phyloP scores from a whole-genome alignment of 2,113 vertebrate species.

The Charadrius vociferus region DNA sequence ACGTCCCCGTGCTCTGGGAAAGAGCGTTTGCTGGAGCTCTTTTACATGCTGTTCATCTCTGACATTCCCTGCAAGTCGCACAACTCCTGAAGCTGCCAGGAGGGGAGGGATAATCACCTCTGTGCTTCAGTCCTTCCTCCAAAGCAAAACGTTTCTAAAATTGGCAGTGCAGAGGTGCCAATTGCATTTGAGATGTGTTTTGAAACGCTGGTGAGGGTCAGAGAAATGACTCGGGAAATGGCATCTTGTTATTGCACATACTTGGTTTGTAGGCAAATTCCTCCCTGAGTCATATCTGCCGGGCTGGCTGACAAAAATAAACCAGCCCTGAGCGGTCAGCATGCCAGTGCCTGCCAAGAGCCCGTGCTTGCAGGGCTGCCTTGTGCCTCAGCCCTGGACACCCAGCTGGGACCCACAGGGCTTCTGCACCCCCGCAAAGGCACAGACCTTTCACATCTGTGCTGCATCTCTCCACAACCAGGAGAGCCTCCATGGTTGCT shows the following conservation, averaged over 20 bases:
- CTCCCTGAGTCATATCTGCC: not conserved
- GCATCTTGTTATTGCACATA: not conserved
- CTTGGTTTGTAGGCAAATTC: not conserved
- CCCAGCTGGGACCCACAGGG: not conserved
- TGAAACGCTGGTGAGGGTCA: slow-evolving; percentile 16
- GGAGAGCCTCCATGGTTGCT: not conserved
- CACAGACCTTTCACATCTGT: not conserved
- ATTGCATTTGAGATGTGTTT: not conserved
- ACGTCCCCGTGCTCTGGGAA: not conserved
- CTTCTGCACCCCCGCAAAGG: accelerated
- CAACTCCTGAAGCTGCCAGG: slow-evolving; percentile 12
- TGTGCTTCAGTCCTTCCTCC: slow-evolving; percentile 20
- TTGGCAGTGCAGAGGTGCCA: not conserved
- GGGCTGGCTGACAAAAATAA: not conserved
- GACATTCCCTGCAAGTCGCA: slow-evolving; percentile 2
- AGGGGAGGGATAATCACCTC: slow-evolving; percentile 43
- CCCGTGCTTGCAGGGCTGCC: not conserved
- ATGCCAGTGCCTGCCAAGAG: not conserved
- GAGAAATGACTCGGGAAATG: slow-evolving; percentile 29
- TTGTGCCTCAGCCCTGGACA: not conserved
- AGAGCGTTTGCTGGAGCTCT: not conserved
- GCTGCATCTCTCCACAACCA: not conserved
- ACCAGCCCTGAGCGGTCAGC: not conserved
- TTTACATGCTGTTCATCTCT: slow-evolving; percentile 21
- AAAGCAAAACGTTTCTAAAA: slow-evolving; percentile 54